These are phyloP conservation scores for Sinopyrophorus schimmeli DNA, from an alignment of 2,888 invertebrate genomes.

Conservation along the genomic window DNA sequence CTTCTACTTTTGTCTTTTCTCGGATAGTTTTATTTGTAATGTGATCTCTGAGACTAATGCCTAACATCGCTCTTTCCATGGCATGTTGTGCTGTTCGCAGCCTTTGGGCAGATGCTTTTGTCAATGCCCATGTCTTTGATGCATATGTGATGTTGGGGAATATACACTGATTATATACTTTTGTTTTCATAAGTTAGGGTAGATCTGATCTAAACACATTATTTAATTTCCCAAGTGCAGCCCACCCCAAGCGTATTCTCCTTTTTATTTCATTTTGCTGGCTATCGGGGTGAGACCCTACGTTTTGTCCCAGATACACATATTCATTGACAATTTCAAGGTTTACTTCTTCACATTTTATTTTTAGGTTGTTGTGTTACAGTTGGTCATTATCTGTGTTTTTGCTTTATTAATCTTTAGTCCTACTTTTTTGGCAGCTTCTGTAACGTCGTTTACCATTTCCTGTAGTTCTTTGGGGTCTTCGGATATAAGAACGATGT, in stretches of 20 bases:
- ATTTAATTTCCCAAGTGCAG: conserved; percentile 1
- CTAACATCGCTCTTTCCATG: background rate
- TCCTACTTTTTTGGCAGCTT: too few relatives aligned
- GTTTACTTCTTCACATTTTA: conserved; percentile 1
- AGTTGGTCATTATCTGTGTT: background rate
- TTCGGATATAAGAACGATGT: conserved; percentile 5
- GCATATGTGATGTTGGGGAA: background rate
- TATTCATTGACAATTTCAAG: conserved; percentile 2
- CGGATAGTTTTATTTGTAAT: too few relatives aligned
- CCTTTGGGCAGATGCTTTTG: background rate
- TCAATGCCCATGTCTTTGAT: conserved; percentile 1
- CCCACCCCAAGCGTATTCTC: background rate
- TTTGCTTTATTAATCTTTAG: too few relatives aligned
- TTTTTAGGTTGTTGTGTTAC: conserved; percentile 5
- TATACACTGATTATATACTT: background rate
- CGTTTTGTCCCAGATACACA: too few relatives aligned
- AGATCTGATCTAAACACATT: background rate
- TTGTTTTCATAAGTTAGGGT: conserved; percentile 1
- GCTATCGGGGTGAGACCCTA: too few relatives aligned
- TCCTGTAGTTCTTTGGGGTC: too few relatives aligned
- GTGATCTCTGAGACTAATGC: too few relatives aligned
- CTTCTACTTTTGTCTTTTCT: conserved; percentile 1
- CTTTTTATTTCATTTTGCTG: conserved; percentile 3
- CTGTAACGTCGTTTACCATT: too few relatives aligned
- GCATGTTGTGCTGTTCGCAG: background rate